Evolutionary conservation across 2,797 vertebrate genomes (phyloP), one percentile per base, ranked within the genome.

Genomic region (Salarias fasciatus): DNA sequence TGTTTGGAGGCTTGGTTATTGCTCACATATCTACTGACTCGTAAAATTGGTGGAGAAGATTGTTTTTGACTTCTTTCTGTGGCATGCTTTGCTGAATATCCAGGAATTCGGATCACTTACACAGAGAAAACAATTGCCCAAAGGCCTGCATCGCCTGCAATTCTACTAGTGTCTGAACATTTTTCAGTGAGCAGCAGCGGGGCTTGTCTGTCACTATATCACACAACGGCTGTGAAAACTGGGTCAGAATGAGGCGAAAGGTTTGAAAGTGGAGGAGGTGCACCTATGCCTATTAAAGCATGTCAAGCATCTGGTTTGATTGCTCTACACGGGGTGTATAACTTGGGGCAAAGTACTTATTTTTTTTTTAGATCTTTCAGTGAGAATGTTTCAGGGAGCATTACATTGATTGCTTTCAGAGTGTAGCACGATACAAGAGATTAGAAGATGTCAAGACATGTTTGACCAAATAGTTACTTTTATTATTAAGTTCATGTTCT

Each of bases 191-290:
- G 67, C 58, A 37, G 53, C 41, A 45, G 46, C 69, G 37, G 45
- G 43, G 45, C 18, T 51, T 14, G 37, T 45, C 51, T 80, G 75
- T 85, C 82, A 75, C 59, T 49, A 13, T 33, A 71, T 72, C 45
- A 69, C 43, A 78, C 51, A 30, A 3, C 5, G 15, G 69, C 65
- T 55, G 35, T 60, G 41, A 70, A 80, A 88, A 82, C 41, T 87
- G 77, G 81, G 79, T 83, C 84, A 84, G 40, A 80, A 78, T 44
- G 60, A 79, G 61, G 69, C 42, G 64, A 72, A 71, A 64, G 64
- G 82, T 66, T 59, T 73, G 11, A 66, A 63, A 68, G 74, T 57
- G 63, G 62, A 84, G 82, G 83, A 79, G 72, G 63, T 77, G 54
- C 53, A 79, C 53, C 71, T 80, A 51, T 79, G 54, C 69, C 82